These are phyloP conservation scores for Abrostola tripartita DNA, from an alignment of 2,888 invertebrate species.

Conservation along the genomic window DNA sequence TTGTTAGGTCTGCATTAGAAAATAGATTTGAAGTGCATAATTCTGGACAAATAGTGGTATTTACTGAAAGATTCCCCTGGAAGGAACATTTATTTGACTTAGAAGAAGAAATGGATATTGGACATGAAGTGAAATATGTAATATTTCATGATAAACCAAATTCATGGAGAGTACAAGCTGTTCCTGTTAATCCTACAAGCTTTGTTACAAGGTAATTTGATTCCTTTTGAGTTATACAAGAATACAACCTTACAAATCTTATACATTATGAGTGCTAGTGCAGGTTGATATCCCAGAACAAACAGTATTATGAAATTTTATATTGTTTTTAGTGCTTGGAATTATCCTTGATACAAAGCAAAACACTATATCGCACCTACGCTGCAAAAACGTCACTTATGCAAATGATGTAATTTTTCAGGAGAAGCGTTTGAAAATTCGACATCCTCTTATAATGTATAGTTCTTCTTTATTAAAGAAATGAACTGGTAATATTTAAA, in stretches of 20 bases:
- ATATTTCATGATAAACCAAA: conserved; percentile 90
- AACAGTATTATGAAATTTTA: too few relatives aligned
- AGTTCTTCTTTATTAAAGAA: too few relatives aligned
- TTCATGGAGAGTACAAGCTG: conserved; percentile 95
- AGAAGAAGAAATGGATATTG: conserved; percentile 92
- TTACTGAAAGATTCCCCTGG: conserved; percentile 95
- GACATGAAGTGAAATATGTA: conserved; percentile 91
- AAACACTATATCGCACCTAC: too few relatives aligned
- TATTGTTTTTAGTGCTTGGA: too few relatives aligned
- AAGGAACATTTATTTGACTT: conserved; percentile 95
- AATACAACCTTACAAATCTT: not conserved
- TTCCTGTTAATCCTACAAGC: conserved; percentile 92
- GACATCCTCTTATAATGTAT: too few relatives aligned
- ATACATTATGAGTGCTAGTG: not conserved
- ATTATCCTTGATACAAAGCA: too few relatives aligned
- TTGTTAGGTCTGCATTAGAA: conserved; percentile 92
- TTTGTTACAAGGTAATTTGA: conserved; percentile 90
- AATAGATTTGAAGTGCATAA: conserved; percentile 90
- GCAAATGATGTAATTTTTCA: too few relatives aligned
- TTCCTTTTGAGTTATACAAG: conserved; percentile 3
- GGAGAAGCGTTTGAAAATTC: too few relatives aligned
- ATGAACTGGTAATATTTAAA: too few relatives aligned
- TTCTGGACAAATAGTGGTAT: conserved; percentile 94
- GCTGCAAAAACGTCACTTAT: too few relatives aligned
- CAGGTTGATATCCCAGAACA: too few relatives aligned